Percentiles rank a stretch among this genome's conserved stretches.
These are phyloP conservation scores for Otolemur garnettii DNA, from an alignment of 2,113 vertebrate species.

Conservation along the genomic window DNA sequence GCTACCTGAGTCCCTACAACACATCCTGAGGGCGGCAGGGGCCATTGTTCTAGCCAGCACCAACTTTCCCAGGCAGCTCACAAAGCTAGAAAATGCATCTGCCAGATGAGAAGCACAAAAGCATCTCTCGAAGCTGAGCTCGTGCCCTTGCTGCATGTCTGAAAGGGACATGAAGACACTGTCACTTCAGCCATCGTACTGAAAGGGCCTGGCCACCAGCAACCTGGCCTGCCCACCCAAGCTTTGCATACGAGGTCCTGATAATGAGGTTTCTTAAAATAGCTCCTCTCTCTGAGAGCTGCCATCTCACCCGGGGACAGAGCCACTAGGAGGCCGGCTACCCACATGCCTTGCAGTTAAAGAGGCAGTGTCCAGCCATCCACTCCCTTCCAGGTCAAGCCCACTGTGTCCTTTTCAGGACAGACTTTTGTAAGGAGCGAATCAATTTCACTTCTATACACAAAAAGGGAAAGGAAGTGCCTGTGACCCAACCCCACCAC, in stretches of 20 bases:
- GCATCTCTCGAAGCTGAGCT: neutral
- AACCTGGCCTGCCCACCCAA: neutral
- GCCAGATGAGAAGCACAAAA: neutral
- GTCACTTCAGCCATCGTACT: conserved; percentile 42
- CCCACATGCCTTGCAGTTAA: neutral
- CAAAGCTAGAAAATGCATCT: neutral
- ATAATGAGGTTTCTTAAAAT: neutral
- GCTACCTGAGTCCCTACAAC: neutral
- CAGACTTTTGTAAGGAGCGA: neutral
- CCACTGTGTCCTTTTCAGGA: neutral
- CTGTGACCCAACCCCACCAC: neutral
- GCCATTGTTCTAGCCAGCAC: neutral
- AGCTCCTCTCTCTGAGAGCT: too few relatives aligned
- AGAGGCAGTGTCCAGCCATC: neutral
- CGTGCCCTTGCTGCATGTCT: conserved; percentile 33
- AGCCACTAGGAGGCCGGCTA: fast-evolving
- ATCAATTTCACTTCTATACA: conserved; percentile 59
- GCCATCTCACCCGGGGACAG: neutral
- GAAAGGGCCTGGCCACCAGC: neutral
- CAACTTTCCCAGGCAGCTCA: neutral
- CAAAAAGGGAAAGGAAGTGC: conserved; percentile 55
- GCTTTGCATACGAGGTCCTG: fast-evolving
- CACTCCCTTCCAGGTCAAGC: neutral
- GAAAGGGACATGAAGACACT: conserved; percentile 67
- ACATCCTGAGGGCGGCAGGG: neutral